Base-by-base conservation (phyloP, 1,140 invertebrate species). In the Solenopsis fugax region DNA sequence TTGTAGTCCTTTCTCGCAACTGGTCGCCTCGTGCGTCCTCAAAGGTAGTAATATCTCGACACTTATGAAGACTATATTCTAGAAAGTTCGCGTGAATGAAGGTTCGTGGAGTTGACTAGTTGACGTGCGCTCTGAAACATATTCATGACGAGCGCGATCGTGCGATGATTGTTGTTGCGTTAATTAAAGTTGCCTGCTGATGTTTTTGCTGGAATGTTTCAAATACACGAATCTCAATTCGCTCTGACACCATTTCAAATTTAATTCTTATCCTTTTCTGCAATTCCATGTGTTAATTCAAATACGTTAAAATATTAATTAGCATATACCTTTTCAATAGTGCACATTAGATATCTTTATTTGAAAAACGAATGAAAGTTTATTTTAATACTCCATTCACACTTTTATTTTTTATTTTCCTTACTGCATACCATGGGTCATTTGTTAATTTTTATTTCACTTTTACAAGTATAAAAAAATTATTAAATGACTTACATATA, bases 91-190 rank as follows among this genome's bases (percentile, higher is more conserved):
- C 12, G 3, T 65, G 18, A n/a, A 82, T 18, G 52, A 71, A 48
- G 60, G 7, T 34, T 65, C 16, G 1, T 34, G 29, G 9, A 72
- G 18, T 24, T 9, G 45, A 64, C 29, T 7, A 72, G 18, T 24
- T 9, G 45, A 64, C 29, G 16, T 48, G 29, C 67, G 67, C 77
- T 56, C 21, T 56, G 73, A 71, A 88, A 89, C 88, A 89, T 89
- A 89, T 86, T 87, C 18, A 48, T 52, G 7, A 48, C 21, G 54
- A 75, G 41, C 54, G 9, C 24, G 34, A 12, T 45, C 4, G 4
- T 12, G 60, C 18, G 10, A 21, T 2, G 16, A 52, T 48, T 58
- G 12, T 58, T 34, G 7, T 62, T 37, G 1, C 41, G 4, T 45
- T 7, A 9, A 50, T 16, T 29, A 18, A 34, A 37, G 2, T 1